Conservation (phyloP, 2,113 vertebrate species). For the Strix aluco region DNA sequence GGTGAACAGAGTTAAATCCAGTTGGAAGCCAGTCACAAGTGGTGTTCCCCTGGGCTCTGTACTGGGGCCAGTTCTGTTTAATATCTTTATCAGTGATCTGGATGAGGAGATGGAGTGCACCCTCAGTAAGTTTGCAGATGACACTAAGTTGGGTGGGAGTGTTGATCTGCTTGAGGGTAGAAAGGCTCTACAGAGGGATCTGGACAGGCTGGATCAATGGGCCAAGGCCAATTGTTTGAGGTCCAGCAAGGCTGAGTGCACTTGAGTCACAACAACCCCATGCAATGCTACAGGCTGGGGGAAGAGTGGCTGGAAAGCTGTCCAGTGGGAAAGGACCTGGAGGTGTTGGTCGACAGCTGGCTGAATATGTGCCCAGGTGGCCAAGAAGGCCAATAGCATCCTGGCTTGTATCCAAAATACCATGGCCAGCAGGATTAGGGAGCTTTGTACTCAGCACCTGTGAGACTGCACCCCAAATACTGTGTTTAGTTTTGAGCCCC, state of each 20-base stretch:
- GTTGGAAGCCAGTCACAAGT: rapidly evolving
- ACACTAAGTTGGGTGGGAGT: not conserved
- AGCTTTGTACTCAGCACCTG: not conserved
- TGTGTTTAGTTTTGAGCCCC: not conserved
- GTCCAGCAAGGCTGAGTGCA: rapidly evolving
- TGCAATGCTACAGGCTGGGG: not conserved
- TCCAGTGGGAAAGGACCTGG: rapidly evolving
- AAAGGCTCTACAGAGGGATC: not conserved
- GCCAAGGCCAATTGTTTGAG: rapidly evolving
- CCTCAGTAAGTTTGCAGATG: not conserved
- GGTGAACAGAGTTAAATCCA: not conserved
- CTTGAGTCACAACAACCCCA: too few species aligned
- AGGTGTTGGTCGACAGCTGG: rapidly evolving
- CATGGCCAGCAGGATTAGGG: not conserved
- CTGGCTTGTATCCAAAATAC: not conserved
- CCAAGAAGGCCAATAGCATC: not conserved
- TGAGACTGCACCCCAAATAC: not conserved
- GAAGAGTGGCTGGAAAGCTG: not conserved
- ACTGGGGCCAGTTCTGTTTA: rapidly evolving
- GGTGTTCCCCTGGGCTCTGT: not conserved
- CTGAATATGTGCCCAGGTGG: not conserved
- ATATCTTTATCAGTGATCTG: not conserved
- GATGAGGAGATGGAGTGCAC: rapidly evolving
- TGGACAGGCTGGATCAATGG: not conserved
- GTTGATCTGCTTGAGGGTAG: not conserved